Evolutionary conservation across 2,797 vertebrate species (phyloP).

Genomic region (Morus bassanus): DNA sequence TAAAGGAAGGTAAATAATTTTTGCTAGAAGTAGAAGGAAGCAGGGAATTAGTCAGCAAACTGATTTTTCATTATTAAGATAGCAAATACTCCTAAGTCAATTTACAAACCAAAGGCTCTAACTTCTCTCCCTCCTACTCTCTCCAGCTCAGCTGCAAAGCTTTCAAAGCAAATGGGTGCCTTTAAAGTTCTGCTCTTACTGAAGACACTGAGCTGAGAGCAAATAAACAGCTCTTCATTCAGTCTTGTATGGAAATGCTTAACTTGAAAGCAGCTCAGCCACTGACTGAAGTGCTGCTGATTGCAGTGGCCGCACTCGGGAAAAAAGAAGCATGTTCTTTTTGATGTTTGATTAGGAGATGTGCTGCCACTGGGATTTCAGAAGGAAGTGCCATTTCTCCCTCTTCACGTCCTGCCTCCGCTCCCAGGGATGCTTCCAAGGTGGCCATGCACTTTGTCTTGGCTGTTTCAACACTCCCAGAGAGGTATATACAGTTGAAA

Average conservation of each 20-base stretch:
- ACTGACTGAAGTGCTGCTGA: slow-evolving; percentile 1
- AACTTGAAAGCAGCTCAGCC: slow-evolving; percentile 17
- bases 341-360: slow-evolving; percentile 11
- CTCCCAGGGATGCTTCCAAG: background rate
- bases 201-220: background rate
- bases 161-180: slow-evolving; percentile 33
- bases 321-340: background rate
- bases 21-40: background rate
- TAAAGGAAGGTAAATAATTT: background rate
- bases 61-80: background rate
- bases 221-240: slow-evolving; percentile 32
- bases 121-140: background rate
- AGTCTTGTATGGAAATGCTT: slow-evolving; percentile 7
- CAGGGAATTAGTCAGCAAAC: background rate
- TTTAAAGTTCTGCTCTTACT: slow-evolving; percentile 30
- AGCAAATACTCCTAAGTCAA: background rate
- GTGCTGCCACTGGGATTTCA: background rate
- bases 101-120: slow-evolving; percentile 20
- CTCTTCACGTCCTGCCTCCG: background rate
- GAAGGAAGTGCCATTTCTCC: background rate
- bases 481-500: background rate
- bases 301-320: background rate
- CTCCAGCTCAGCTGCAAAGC: background rate
- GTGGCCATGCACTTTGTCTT: background rate
- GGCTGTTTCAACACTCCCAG: background rate